phyloP scores from a whole-genome alignment of 1,140 invertebrate genomes.

The Limonius californicus region DNA sequence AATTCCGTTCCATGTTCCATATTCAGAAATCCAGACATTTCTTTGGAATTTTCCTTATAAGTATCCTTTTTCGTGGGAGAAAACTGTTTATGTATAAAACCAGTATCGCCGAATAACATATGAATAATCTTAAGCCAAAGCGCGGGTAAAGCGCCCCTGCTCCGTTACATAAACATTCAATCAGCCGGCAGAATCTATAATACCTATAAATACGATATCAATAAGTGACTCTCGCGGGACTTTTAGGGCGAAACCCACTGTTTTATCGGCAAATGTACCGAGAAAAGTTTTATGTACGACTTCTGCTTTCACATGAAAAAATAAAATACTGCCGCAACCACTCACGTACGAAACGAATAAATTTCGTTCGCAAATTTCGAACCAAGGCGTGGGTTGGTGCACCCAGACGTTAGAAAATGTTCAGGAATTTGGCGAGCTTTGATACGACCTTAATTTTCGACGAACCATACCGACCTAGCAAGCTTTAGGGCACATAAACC shows the following conservation, averaged over 20 bases:
- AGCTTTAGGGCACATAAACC: neutral
- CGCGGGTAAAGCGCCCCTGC: slow-evolving; percentile 10
- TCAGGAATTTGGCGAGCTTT: neutral
- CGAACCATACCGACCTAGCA: neutral
- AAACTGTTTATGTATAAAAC: too few species aligned
- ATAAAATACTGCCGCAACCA: neutral
- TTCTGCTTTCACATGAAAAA: slow-evolving; percentile 11
- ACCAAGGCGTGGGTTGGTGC: too few species aligned
- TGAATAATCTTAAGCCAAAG: slow-evolving; percentile 10
- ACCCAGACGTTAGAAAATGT: neutral
- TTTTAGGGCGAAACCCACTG: slow-evolving; percentile 35
- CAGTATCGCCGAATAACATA: neutral
- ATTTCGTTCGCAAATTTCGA: too few species aligned
- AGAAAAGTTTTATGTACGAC: slow-evolving; percentile 29
- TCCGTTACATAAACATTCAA: slow-evolving; percentile 42
- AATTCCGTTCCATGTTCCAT: too few species aligned
- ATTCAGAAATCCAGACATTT: too few species aligned
- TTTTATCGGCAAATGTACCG: slow-evolving; percentile 44
- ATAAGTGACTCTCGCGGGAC: slow-evolving; percentile 41
- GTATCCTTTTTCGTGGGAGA: too few species aligned
- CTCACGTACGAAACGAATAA: neutral
- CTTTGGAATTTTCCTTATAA: too few species aligned
- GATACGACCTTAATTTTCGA: neutral
- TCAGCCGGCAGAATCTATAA: slow-evolving; percentile 46
- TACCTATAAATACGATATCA: slow-evolving; percentile 47